Conservation (phyloP, 2,797 vertebrate genomes). For the Sebastes itinus region DNA sequence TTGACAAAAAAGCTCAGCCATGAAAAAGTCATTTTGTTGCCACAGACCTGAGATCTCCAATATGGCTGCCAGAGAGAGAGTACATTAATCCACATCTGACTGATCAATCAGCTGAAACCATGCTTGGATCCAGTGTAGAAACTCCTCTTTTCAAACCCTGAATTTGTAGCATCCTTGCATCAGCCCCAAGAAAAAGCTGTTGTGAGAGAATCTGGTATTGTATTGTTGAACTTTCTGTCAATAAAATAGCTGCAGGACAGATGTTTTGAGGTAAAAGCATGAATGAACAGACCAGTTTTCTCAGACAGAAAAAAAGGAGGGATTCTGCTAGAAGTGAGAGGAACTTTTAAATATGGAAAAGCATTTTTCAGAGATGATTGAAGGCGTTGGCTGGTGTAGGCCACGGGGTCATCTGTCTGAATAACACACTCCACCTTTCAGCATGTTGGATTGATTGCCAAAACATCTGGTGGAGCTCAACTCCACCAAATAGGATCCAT, state of each 20-base stretch:
- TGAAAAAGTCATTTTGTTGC: neutral
- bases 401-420: conserved; percentile 7
- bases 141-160: neutral
- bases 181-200: neutral
- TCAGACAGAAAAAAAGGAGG: neutral
- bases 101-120: neutral
- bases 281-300: neutral
- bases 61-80: neutral
- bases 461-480: conserved; percentile 42
- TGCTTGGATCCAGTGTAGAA: neutral
- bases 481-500: conserved; percentile 17
- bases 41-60: neutral
- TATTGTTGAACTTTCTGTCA: neutral
- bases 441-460: neutral
- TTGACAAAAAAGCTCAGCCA: neutral
- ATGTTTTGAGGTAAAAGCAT: neutral
- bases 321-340: neutral
- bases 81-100: neutral
- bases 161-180: neutral
- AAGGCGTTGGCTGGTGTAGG: neutral
- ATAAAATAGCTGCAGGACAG: neutral
- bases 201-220: neutral
- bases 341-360: neutral
- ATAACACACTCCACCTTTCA: conserved; percentile 36
- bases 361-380: neutral